Evolutionary conservation across 2,113 vertebrate species (phyloP), one percentile per base, ranked within the genome.

Genomic region (Falco punctatus): DNA sequence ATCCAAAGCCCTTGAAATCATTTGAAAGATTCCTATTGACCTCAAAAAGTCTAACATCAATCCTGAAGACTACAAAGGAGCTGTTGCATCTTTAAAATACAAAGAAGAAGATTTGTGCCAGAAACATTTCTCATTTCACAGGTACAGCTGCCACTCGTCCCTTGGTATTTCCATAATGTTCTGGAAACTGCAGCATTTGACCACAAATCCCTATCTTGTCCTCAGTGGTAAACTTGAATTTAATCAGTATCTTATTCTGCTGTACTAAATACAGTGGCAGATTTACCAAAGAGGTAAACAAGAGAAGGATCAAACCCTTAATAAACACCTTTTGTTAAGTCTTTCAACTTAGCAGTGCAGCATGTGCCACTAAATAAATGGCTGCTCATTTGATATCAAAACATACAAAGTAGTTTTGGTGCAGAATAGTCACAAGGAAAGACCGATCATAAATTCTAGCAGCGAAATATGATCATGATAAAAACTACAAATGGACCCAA

Each of bases 1-100:
- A 91, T 91, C 72, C 88, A 18, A 96, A 87, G 65, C 84, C 74
- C 89, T 87, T 58, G 74, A 81, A 92, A 90, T 55, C 2, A 58
- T 86, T 73, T 30, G 54, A 83, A 67, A 51, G 79, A 19, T 88
- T 88, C 85, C 71, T 35, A 7, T 32, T 90, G 89, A 90, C 94
- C 87, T 85, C 86, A 80, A 35, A 61, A 38, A 92, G 89, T 38
- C 89, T 40, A 42, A 73, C 91, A 94, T 94, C 91, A 95, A 66
- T 85, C 78, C 89, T 12, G 26, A 30, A 57, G 18, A 71, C 91
- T 86, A 86, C 91, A 93, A 83, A 96, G 74, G 81, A 94, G 70
- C 69, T 74, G 33, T 13, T 90, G 82, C 83, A 72, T 79, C 88
- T 72, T 77, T 73, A 75, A 86, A 54, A 94, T 3, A 77, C 72